phyloP scores from a whole-genome alignment of 2,888 invertebrate genomes.

The Myopa tessellatipennis region DNA sequence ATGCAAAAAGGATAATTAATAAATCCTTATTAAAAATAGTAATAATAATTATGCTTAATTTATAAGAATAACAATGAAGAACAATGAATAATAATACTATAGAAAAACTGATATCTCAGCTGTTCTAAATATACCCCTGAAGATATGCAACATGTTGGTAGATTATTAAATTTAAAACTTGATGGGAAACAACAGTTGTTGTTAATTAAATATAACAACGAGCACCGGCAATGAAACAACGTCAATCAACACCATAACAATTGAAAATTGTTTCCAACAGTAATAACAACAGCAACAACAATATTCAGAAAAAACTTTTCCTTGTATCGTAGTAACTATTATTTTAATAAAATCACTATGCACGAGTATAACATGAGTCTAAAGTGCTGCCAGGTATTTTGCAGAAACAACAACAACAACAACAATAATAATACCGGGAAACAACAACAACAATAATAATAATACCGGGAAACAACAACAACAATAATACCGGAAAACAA shows the following conservation, averaged over 20 bases:
- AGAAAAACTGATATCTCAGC: too few relatives aligned
- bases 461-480: too few relatives aligned
- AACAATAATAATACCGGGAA: not conserved
- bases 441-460: not conserved
- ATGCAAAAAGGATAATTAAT: too few relatives aligned
- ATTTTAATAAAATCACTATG: constrained; percentile 3
- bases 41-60: too few relatives aligned
- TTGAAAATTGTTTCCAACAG: not conserved
- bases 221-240: not conserved
- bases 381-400: constrained; percentile 5
- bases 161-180: not conserved
- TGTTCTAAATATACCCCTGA: not conserved
- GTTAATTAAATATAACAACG: not conserved
- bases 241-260: not conserved
- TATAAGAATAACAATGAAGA: too few relatives aligned
- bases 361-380: not conserved
- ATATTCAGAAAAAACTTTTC: not conserved
- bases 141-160: constrained; percentile 23
- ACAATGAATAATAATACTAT: too few relatives aligned
- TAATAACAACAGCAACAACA: not conserved
- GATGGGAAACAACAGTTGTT: not conserved
- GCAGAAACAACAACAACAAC: not conserved
- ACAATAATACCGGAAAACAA: too few relatives aligned
- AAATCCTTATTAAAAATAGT: too few relatives aligned
- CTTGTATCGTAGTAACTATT: not conserved